phyloP scores from a whole-genome alignment of 2,888 invertebrate species.

The Epinotia nisella region DNA sequence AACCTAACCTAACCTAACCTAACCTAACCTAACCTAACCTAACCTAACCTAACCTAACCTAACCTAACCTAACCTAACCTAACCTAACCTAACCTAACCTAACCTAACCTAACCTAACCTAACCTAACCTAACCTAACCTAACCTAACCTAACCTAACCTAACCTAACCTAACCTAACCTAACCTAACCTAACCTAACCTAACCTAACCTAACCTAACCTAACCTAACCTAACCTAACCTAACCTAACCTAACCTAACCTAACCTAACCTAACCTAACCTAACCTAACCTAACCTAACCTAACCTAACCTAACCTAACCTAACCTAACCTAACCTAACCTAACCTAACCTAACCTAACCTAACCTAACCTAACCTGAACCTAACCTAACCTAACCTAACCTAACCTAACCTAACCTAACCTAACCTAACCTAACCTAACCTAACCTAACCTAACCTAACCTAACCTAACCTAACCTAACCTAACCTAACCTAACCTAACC shows the following conservation, averaged over 20 bases:
- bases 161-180: conserved; percentile 3
- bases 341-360: conserved; percentile 4
- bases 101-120: neutral
- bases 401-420: conserved; percentile 1
- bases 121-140: conserved; percentile 1
- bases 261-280: conserved; percentile 7
- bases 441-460: conserved; percentile 1
- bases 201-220: conserved; percentile 6
- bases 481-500: conserved; percentile 1
- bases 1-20: too few relatives aligned
- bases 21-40: too few relatives aligned
- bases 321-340: conserved; percentile 6
- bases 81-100: too few relatives aligned
- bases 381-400: conserved; percentile 1
- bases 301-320: conserved; percentile 6
- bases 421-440: conserved; percentile 1
- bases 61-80: too few relatives aligned
- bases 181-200: conserved; percentile 6
- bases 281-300: conserved; percentile 6
- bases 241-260: conserved; percentile 5
- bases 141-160: conserved; percentile 6
- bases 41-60: too few relatives aligned
- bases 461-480: conserved; percentile 1
- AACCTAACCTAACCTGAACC: conserved; percentile 1
- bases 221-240: conserved; percentile 6